Base-by-base conservation (phyloP, 2,113 vertebrate species). In the human region DNA sequence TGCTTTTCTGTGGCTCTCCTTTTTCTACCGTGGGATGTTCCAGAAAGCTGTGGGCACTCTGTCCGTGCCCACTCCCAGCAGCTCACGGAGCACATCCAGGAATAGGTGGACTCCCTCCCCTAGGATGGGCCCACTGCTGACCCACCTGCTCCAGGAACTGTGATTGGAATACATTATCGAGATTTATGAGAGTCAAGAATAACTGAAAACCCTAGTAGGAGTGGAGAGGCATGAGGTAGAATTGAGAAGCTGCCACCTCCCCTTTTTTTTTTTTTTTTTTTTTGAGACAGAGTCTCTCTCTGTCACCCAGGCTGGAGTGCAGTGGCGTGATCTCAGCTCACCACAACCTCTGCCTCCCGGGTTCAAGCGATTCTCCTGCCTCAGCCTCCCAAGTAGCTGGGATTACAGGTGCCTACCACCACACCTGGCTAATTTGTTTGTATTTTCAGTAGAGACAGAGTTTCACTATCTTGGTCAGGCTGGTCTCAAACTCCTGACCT, bases 71-170 rank as follows among this genome's bases (percentile, higher is more conserved):
- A 38, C 84, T 30, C 38, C 55, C 17, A 43, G 11, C 23, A 38
- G 30, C 23, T 64, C 40, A 1, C 0, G 2, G 30, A 22, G 5
- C 17, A 30, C 8, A n/a, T 3, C 14, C 38, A 80, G 43, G 6
- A 81, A 23, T 16, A 35, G 35, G 13, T 27, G 61, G 7, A n/a
- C 17, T 66, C 43, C n/a, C 25, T 35, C 35, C 61, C 59, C 11
- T 14, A 45, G 23, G 22, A 8, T 5, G 27, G 8, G 10, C 68
- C 43, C 14, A 0, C 38, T 0, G 2, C 55, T 85, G 11, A 32
- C 4, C 40, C n/a, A 22, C 43, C 78, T 25, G 17, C 73, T 35
- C 4, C 0, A 6, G 5, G n/a, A 86, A n/a, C 0, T 38, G n/a
- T 59, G 11, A 50, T 18, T 20, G 13, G 20, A 64, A 78, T 45